phyloP scores from a whole-genome alignment of 2,113 vertebrate species.

The Pycnonotus jocosus region DNA sequence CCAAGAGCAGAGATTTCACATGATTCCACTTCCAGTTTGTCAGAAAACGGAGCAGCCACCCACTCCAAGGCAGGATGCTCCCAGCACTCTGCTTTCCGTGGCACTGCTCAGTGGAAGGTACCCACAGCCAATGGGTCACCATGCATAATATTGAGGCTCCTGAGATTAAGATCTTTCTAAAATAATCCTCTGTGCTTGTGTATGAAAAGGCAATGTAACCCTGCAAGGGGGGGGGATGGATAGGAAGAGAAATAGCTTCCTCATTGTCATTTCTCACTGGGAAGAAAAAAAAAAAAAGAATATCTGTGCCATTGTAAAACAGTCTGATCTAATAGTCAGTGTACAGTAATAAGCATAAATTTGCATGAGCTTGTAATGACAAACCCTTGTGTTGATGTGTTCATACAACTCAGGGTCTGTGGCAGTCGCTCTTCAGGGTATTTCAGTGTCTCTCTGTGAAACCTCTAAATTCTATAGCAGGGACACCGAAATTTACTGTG shows the following conservation, averaged over 20 bases:
- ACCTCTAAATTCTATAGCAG: not conserved
- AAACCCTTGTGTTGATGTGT: not conserved
- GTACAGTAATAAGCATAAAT: not conserved
- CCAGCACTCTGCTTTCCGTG: rapidly evolving
- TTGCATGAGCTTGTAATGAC: not conserved
- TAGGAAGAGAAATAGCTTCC: not conserved
- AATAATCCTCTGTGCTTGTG: not conserved
- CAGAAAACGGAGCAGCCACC: not conserved
- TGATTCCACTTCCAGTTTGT: slow-evolving; percentile 14
- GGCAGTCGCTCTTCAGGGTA: not conserved
- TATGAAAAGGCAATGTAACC: not conserved
- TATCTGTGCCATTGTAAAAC: not conserved
- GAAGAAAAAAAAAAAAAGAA: too few species aligned
- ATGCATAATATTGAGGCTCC: not conserved
- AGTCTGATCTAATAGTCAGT: not conserved
- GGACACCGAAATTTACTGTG: rapidly evolving
- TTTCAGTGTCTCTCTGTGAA: not conserved
- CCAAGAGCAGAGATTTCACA: slow-evolving; percentile 9
- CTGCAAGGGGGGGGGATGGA: not conserved
- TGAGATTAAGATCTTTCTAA: not conserved
- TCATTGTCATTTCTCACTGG: not conserved
- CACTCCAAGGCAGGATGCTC: not conserved
- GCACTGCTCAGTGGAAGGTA: not conserved
- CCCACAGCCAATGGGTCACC: not conserved
- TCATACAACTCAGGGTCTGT: not conserved